A percentile compares a stretch with the other conserved stretches of the same genome.
Conservation (phyloP, 2,888 invertebrate genomes). For the Adela reaumurella region DNA sequence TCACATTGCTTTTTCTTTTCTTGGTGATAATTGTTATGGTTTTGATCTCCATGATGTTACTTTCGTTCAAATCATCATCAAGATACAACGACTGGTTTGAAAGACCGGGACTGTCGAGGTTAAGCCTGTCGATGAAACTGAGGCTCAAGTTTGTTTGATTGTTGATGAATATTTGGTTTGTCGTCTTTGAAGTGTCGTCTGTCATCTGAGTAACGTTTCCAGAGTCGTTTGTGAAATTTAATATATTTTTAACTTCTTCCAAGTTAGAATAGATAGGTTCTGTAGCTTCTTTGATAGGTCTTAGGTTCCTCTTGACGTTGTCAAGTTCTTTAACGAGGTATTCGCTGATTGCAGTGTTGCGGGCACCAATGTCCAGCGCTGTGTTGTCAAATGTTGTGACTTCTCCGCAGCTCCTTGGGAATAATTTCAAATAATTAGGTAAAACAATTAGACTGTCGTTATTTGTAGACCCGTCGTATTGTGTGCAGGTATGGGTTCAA, state of each 20-base stretch:
- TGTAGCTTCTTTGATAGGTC: background rate
- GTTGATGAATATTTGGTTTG: conserved; percentile 34
- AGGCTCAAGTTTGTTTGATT: conserved; percentile 34
- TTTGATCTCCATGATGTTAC: conserved; percentile 54
- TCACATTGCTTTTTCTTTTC: conserved; percentile 25
- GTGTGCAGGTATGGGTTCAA: too few species aligned
- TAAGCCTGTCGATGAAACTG: conserved; percentile 46
- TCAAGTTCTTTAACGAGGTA: conserved; percentile 36
- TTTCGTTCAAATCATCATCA: conserved; percentile 50
- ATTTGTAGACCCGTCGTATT: too few species aligned
- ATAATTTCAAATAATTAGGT: too few species aligned
- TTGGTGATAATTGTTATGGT: conserved; percentile 48
- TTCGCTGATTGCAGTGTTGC: conserved; percentile 32
- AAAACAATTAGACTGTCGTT: too few species aligned
- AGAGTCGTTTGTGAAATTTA: background rate
- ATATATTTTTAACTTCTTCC: background rate
- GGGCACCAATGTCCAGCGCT: conserved; percentile 37
- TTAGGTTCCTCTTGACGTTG: conserved; percentile 30
- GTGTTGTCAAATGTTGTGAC: conserved; percentile 39
- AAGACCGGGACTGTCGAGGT: conserved; percentile 33
- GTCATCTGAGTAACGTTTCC: conserved; percentile 1
- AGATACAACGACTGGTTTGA: conserved; percentile 40
- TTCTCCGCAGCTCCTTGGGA: conserved; percentile 31
- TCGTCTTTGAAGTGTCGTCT: background rate
- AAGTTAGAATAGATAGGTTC: background rate